Evolutionary conservation across 1,140 invertebrate genomes (phyloP).

Genomic region (Oryctes rhinoceros): DNA sequence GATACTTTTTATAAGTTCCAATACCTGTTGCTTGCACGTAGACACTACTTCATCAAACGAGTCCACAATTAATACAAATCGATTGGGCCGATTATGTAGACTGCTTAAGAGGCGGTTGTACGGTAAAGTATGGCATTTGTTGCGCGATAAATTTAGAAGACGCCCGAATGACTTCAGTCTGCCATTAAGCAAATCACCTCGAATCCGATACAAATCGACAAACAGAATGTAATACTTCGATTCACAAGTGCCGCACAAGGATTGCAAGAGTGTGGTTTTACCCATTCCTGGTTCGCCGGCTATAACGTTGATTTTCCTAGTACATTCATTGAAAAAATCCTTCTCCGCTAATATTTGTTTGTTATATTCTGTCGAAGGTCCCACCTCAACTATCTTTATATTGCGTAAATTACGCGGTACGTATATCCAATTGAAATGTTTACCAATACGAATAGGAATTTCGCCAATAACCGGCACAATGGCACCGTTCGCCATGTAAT

Average conservation of each 20-base stretch:
- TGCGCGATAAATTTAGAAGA: background rate
- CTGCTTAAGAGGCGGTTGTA: background rate
- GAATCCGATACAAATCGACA: background rate
- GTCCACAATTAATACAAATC: background rate
- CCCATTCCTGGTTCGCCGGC: background rate
- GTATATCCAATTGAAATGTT: too few species aligned
- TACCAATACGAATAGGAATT: too few species aligned
- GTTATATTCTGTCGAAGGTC: too few species aligned
- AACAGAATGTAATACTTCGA: background rate
- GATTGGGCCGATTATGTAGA: background rate
- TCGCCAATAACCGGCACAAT: too few species aligned
- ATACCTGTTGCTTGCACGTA: background rate
- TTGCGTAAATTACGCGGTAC: too few species aligned
- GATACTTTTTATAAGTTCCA: background rate
- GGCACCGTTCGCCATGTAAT: too few species aligned
- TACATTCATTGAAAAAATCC: too few species aligned
- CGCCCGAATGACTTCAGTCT: background rate
- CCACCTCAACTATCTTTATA: too few species aligned
- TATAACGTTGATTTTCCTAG: background rate
- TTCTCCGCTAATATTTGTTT: too few species aligned
- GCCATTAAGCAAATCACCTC: background rate
- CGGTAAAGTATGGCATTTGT: background rate
- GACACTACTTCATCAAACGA: background rate
- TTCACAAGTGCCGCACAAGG: background rate
- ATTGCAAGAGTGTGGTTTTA: background rate